Base-by-base conservation (phyloP, 2,113 vertebrate species). In the Microcebus tavaratra region DNA sequence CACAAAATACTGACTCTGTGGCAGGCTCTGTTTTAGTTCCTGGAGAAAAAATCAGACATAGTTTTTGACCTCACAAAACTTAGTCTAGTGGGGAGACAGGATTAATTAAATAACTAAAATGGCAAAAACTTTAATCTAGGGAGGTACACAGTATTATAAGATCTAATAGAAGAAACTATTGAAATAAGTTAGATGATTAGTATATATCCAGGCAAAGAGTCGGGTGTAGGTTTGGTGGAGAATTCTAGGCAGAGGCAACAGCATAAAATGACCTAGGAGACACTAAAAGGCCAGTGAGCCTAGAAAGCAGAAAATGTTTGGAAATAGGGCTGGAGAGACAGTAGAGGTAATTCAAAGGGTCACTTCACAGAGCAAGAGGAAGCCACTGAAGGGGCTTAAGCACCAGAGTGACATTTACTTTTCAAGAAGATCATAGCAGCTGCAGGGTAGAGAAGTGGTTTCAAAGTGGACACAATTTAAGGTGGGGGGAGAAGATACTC, bases 61-160 rank as follows among this genome's bases (percentile, higher is more conserved):
- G 36, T 63, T 55, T 53, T 85, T 88, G 25, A 92, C n/a, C 14
- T 81, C 36, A 96, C 78, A 11, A 96, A 96, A 76, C 14, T 81
- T 76, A 81, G 73, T 65, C 31, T 39, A 95, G 17, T 23, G 23
- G 6, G 23, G 14, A 76, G 10, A 86, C 27, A 25, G 11, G 68
- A 42, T 68, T 72, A 88, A 34, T 34, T 70, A 96, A 90, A 73
- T 65, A 84, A 82, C 75, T 61, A 81, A 83, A 96, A 95, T 5
- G 80, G 29, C 36, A 90, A 13, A 53, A 67, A 72, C 10, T 86
- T 25, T 70, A 83, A 67, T 20, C 42, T 31, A 9, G 59, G 39
- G 67, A 78, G 34, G 20, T 31, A 55, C 4, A n/a, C 27, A 65
- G 21, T 63, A 8, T 57, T 89, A 6, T 70, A 94, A 61, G 15